These are phyloP conservation scores for Limanda limanda DNA, from an alignment of 2,113 vertebrate genomes.

Conservation along the genomic window DNA sequence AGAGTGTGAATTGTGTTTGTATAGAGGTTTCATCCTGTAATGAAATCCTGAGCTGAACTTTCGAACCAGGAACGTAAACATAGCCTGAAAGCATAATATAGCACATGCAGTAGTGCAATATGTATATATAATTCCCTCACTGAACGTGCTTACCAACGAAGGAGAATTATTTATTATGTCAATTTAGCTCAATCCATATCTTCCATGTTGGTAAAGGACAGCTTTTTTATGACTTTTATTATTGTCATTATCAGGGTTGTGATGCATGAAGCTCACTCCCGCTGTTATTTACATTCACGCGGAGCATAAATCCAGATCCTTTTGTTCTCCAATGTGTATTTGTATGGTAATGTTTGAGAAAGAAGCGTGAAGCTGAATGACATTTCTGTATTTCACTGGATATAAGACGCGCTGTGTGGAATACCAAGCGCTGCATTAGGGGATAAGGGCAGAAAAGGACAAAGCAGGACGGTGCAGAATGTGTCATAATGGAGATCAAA, in stretches of 20 bases:
- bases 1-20: neutral
- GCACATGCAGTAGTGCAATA: constrained; percentile 15
- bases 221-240: constrained; percentile 64
- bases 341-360: constrained; percentile 75
- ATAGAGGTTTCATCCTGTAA: constrained; percentile 4
- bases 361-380: constrained; percentile 71
- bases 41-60: constrained; percentile 38
- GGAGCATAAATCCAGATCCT: constrained; percentile 59
- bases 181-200: constrained; percentile 64
- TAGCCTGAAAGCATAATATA: constrained; percentile 18
- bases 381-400: constrained; percentile 69
- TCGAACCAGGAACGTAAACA: constrained; percentile 38
- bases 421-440: constrained; percentile 76
- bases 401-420: constrained; percentile 44
- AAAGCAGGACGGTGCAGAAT: constrained; percentile 52
- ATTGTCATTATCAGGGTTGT: constrained; percentile 41
- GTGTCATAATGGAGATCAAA: constrained; percentile 10
- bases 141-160: constrained; percentile 52
- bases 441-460: constrained; percentile 61
- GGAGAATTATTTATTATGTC: constrained; percentile 68
- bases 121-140: constrained; percentile 62
- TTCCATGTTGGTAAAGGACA: constrained; percentile 51
- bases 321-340: constrained; percentile 67
- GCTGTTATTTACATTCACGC: constrained; percentile 54
- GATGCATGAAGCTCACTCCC: constrained; percentile 42